phyloP scores from a whole-genome alignment of 2,888 invertebrate genomes.

The Lordiphosa fenestrarum region DNA sequence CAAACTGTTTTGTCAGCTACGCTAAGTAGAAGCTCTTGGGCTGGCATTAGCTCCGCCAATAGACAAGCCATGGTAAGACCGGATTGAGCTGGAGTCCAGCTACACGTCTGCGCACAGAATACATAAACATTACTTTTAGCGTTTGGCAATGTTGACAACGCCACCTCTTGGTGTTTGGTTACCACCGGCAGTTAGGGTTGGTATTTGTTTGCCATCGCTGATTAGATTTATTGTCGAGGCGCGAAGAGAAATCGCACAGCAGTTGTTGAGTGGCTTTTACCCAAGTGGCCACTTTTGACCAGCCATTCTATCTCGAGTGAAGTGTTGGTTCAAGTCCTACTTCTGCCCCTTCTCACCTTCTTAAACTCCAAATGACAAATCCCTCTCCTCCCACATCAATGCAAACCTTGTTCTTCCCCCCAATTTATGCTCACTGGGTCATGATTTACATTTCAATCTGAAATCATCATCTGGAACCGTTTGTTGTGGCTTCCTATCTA shows the following conservation, averaged over 20 bases:
- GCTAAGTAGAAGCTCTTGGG: constrained; percentile 59
- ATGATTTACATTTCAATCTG: constrained; percentile 7
- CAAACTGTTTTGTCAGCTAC: constrained; percentile 72
- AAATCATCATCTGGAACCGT: constrained; percentile 3
- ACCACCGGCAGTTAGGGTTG: constrained; percentile 50
- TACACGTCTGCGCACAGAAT: constrained; percentile 55
- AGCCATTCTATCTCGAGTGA: no score
- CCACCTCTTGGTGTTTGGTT: constrained; percentile 38
- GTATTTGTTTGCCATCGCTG: constrained; percentile 37
- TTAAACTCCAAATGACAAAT: not conserved
- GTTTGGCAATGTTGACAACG: constrained; percentile 56
- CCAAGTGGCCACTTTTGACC: no score
- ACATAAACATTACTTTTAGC: constrained; percentile 42
- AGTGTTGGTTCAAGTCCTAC: no score
- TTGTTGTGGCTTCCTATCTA: not conserved
- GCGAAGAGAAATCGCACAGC: no score
- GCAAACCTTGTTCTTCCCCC: not conserved
- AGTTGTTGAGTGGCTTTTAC: no score
- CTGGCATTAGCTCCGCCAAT: constrained; percentile 39
- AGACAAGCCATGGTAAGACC: constrained; percentile 3
- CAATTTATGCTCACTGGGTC: not conserved
- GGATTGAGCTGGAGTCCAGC: not conserved
- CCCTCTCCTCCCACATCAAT: not conserved
- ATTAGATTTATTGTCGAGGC: constrained; percentile 28
- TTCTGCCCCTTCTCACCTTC: no score